phyloP scores from a whole-genome alignment of 2,797 vertebrate genomes.

The Leuciscus waleckii region DNA sequence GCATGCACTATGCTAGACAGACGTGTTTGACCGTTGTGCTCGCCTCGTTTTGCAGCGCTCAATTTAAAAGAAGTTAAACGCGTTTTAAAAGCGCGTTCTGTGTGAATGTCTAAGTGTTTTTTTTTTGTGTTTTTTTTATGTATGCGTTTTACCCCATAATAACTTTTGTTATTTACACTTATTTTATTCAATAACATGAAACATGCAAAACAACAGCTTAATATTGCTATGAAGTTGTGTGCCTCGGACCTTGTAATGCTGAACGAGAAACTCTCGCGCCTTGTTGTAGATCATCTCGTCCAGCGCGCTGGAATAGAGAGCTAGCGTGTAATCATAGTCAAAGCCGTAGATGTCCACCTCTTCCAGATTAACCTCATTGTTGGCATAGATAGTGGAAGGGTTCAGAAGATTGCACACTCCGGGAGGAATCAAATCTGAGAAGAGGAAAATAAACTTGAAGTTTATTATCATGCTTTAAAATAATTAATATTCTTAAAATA shows the following conservation, averaged over 20 bases:
- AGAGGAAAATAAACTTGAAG: background rate
- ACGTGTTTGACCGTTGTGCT: background rate
- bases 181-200: background rate
- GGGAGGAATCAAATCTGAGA: constrained; percentile 83
- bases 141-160: background rate
- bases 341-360: constrained; percentile 90
- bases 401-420: constrained; percentile 84
- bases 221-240: background rate
- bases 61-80: background rate
- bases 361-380: constrained; percentile 83
- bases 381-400: constrained; percentile 83
- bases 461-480: background rate
- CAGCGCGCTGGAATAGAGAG: constrained; percentile 82
- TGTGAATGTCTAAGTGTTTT: background rate
- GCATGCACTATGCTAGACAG: background rate
- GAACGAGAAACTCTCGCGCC: constrained; percentile 79
- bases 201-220: background rate
- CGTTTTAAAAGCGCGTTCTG: background rate
- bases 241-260: constrained; percentile 82
- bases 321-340: constrained; percentile 88
- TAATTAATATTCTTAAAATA: too few species aligned
- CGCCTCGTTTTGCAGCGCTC: background rate
- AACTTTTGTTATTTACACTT: background rate
- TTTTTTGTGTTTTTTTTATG: too few species aligned
- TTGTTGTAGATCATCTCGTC: constrained; percentile 84